A percentile compares a stretch with the other conserved stretches of the same genome.
Evolutionary conservation across 1,140 invertebrate genomes (phyloP).

Genomic region (Agrypnia vestita): DNA sequence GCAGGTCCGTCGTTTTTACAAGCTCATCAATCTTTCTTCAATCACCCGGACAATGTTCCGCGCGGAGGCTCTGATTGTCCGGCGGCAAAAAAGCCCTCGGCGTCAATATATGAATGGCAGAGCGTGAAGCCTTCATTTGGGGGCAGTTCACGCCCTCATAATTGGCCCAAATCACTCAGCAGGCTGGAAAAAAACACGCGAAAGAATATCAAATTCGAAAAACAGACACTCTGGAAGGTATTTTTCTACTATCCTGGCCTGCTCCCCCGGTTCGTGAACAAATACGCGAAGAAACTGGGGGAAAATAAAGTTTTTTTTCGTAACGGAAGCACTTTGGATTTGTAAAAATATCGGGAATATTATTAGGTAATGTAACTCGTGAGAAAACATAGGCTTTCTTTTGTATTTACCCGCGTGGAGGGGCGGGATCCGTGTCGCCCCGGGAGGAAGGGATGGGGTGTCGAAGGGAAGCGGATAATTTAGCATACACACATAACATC

Average conservation of each 20-base stretch:
- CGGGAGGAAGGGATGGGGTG: too few species aligned
- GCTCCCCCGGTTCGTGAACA: background rate
- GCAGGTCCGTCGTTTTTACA: background rate
- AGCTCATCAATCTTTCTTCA: conserved; percentile 20
- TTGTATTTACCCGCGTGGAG: too few species aligned
- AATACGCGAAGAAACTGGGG: background rate
- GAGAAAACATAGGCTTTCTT: too few species aligned
- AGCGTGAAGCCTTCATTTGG: conserved; percentile 7
- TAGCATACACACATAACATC: too few species aligned
- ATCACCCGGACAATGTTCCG: conserved; percentile 4
- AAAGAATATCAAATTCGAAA: background rate
- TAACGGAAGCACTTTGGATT: too few species aligned
- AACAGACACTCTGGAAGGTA: background rate
- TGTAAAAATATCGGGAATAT: too few species aligned
- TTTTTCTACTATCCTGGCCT: background rate
- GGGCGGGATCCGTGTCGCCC: too few species aligned
- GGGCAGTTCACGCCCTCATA: conserved; percentile 8
- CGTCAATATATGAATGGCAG: conserved; percentile 26
- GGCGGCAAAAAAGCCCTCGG: background rate
- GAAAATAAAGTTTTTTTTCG: too few species aligned
- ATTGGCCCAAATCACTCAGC: conserved; percentile 15
- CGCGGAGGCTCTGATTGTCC: conserved; percentile 12
- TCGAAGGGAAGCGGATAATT: too few species aligned
- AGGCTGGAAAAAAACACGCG: background rate
- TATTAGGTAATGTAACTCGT: too few species aligned